These are phyloP conservation scores for Cyphomyrus discorhynchus DNA, from an alignment of 2,113 vertebrate genomes.

Conservation along the genomic window DNA sequence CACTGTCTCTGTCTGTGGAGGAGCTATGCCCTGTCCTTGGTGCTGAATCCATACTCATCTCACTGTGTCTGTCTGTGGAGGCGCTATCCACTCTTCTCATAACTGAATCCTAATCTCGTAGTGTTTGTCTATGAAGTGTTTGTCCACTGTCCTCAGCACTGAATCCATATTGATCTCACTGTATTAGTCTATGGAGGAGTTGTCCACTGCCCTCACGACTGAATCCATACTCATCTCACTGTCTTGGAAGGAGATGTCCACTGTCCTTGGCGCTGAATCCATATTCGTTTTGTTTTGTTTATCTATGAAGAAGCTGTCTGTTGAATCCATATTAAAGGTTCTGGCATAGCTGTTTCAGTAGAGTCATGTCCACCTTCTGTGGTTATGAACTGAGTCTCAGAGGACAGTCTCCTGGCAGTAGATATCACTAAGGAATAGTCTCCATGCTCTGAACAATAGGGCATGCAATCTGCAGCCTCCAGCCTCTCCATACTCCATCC, in stretches of 20 bases:
- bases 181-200: neutral
- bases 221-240: neutral
- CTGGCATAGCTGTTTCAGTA: neutral
- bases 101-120: neutral
- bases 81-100: neutral
- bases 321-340: neutral
- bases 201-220: neutral
- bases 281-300: neutral
- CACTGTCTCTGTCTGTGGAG: neutral
- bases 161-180: neutral
- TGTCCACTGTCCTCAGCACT: neutral
- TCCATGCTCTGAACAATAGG: neutral
- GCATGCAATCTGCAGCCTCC: neutral
- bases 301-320: neutral
- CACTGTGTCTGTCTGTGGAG: neutral
- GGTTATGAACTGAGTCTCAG: neutral
- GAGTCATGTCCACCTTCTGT: neutral
- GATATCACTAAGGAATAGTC: neutral
- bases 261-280: neutral
- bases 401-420: neutral
- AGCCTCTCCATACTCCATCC: neutral
- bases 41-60: neutral
- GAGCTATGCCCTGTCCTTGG: neutral
- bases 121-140: neutral
- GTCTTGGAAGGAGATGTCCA: neutral